Base-by-base conservation (phyloP, 92 coral and sea anemone genomes). In the Porites evermanni region DNA sequence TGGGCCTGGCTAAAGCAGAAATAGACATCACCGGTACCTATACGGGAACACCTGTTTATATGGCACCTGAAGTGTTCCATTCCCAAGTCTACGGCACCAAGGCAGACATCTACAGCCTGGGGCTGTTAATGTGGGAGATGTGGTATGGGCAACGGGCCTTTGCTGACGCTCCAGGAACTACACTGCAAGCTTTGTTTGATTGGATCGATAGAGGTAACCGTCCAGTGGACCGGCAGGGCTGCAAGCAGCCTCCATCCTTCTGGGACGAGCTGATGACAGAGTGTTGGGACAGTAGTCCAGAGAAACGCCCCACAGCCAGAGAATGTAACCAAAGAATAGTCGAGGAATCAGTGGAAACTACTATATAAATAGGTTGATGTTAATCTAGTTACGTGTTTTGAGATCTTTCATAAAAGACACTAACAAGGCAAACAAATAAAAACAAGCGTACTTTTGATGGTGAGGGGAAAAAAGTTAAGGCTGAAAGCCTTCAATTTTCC, bases 71-170 rank as follows among this genome's bases (percentile, higher is more conserved):
- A 67, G 78, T 87, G 47, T 58, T 79, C 12, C 67, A 29, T 13
- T 14, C 51, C 54, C 29, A 53, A 3, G 24, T 64, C 10, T 80
- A 69, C 50, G 76, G 65, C 70, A 53, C 1, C 16, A 23, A 51
- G 12, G 81, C 86, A 38, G 90, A 87, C 70, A 72, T 87, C 18
- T 80, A 87, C 81, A 87, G 86, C 14, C 75, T 87, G 44, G 86
- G 86, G 14, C 10, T 87, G 52, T 51, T 87, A 17, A 11, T 80
- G 74, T 87, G 90, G 90, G 90, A 87, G 68, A 72, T 87, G 75
- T 87, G 90, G 90, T 77, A 87, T 56, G 90, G 90, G 7, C 17
- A 73, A 19, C 51, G 0, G 2, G 86, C 59, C 12, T 87, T 59
- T 51, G 26, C 50, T 67, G 72, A 23, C 47, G 72, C 12, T 12